Evolutionary conservation across 37 sponge, comb jelly and placozoan species (phyloP).

Genomic region (Aplysina aerophoba): DNA sequence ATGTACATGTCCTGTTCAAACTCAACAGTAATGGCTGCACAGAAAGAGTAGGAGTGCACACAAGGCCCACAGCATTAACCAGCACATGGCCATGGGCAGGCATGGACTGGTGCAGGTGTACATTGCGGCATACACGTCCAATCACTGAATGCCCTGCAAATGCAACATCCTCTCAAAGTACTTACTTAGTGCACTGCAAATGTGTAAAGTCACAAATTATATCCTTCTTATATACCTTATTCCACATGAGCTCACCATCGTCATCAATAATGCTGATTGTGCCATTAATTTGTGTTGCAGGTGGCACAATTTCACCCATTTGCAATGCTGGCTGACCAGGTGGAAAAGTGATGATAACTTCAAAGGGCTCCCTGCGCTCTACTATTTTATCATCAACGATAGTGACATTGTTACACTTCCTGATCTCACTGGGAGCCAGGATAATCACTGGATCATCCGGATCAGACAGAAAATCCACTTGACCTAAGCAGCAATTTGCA

Average conservation of each 20-base stretch:
- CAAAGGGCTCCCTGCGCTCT: neutral
- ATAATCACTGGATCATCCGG: too few species aligned
- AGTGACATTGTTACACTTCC: neutral
- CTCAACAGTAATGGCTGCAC: conserved; percentile 4
- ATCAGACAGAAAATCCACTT: too few species aligned
- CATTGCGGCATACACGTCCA: neutral
- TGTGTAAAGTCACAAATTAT: too few species aligned
- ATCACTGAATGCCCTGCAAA: too few species aligned
- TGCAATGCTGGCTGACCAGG: neutral
- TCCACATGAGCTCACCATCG: conserved; percentile 5
- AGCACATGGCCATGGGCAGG: too few species aligned
- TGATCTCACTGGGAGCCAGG: neutral
- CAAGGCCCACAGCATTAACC: too few species aligned
- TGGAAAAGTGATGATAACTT: neutral
- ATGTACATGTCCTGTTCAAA: conserved; percentile 15
- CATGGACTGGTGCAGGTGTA: too few species aligned
- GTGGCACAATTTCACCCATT: neutral
- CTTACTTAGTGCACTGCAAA: too few species aligned
- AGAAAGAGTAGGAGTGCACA: too few species aligned
- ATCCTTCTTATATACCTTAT: too few species aligned
- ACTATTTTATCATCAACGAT: conserved; percentile 17
- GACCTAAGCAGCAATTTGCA: too few species aligned
- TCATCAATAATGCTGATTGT: conserved; percentile 14
- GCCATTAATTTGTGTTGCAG: neutral
- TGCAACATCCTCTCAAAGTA: too few species aligned